Evolutionary conservation across 2,888 invertebrate genomes (phyloP), one percentile per base, ranked within the genome.

Genomic region (Lagria hirta): DNA sequence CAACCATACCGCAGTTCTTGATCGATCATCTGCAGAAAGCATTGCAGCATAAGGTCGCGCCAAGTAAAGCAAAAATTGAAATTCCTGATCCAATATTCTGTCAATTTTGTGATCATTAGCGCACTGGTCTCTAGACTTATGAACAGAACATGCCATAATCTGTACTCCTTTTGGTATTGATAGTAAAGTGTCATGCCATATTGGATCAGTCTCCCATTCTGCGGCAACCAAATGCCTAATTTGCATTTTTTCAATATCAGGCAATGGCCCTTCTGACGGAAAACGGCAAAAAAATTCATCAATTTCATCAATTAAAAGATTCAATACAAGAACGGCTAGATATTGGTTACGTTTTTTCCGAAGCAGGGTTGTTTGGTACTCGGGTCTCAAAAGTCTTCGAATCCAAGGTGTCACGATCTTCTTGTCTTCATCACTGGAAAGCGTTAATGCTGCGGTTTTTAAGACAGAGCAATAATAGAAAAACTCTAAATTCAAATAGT

Each of bases 291-390:
- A 75, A 12, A 71, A 58, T 6, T 71, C 73, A 13, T 57, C 57
- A 12, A 70, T 54, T 54, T 74, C 71, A 53, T 75, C 73, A 44
- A 73, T 70, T 14, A 75, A 60, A 33, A 75, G 50, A 2, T 69
- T 66, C 4, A 72, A 54, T 1, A 71, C 66, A 7, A 75, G 58
- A 23, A 66, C 68, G 1, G 70, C 57, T n/a, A 75, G 57, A 52
- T 73, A 74, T 48, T 71, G 67, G 55, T 76, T 76, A 10, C 75
- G 60, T 49, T 76, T 76, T 49, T 71, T 73, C 21, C 71, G 61
- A 12, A 76, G 63, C 21, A 65, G 61, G 0, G 68, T 62, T 26
- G 71, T 72, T 49, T 74, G 73, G 52, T 75, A 76, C 53, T 75
- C 75, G 1, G 75, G 74, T 16, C 72, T 62, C 50, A 74, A 75